These are phyloP conservation scores for Sphinx pinastri DNA, from an alignment of 2,888 invertebrate species.

Conservation along the genomic window DNA sequence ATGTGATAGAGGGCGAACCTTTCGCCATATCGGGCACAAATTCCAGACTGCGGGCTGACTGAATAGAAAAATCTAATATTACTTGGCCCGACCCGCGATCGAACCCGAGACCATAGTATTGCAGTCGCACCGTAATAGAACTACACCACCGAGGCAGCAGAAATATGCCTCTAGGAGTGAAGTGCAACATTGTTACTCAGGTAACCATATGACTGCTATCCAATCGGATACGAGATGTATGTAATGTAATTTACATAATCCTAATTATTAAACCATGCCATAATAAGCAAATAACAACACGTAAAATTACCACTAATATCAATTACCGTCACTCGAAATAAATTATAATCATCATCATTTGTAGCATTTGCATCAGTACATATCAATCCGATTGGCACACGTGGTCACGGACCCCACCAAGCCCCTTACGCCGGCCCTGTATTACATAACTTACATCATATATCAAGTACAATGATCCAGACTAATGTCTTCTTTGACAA, in stretches of 20 bases:
- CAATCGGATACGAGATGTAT: no score
- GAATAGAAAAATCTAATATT: no score
- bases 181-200: no score
- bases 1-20: no score
- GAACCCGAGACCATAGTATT: no score
- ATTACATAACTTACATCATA: slow-evolving; percentile 12
- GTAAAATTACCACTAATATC: neutral
- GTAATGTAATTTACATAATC: neutral
- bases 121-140: no score
- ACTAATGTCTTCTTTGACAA: neutral
- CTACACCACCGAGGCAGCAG: no score
- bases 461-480: slow-evolving; percentile 3
- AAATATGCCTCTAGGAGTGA: no score
- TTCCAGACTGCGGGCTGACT: no score
- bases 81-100: no score
- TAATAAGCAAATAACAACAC: neutral
- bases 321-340: neutral
- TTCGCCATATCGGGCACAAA: no score
- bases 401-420: neutral
- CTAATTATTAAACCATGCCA: neutral
- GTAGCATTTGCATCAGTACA: neutral
- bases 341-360: neutral
- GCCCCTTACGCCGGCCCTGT: neutral
- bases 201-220: no score
- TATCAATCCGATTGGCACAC: neutral